Conservation (phyloP, 1,140 invertebrate genomes). For the Hylaeus anthracinus region DNA sequence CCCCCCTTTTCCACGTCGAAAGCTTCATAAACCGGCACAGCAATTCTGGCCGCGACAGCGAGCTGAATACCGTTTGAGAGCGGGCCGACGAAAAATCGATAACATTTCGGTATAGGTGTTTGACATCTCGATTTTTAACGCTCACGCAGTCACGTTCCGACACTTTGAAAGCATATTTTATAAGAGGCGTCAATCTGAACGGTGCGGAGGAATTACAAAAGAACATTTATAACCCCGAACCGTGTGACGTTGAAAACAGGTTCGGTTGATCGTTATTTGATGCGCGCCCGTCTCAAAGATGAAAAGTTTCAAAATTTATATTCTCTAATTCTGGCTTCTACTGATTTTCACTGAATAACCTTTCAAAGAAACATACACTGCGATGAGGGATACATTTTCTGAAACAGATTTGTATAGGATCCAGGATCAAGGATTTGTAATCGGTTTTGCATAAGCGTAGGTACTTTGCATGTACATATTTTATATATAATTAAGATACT, state of each 20-base stretch:
- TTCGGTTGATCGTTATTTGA: background rate
- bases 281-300: background rate
- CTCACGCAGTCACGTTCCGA: background rate
- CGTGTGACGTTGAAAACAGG: background rate
- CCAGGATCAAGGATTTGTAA: too few species aligned
- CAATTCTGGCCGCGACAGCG: background rate
- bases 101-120: background rate
- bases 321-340: too few species aligned
- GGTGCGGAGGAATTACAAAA: background rate
- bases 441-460: too few species aligned
- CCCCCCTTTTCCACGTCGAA: too few species aligned
- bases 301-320: too few species aligned
- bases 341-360: too few species aligned
- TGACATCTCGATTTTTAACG: background rate
- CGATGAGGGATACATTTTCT: too few species aligned
- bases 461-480: too few species aligned
- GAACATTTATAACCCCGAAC: background rate
- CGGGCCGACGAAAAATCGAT: conserved; percentile 19
- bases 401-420: too few species aligned
- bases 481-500: too few species aligned
- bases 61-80: background rate
- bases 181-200: background rate
- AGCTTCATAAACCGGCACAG: conserved; percentile 16
- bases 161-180: background rate
- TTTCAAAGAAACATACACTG: too few species aligned